phyloP scores from a whole-genome alignment of 1,140 invertebrate genomes.

The Ceratitis capitata region DNA sequence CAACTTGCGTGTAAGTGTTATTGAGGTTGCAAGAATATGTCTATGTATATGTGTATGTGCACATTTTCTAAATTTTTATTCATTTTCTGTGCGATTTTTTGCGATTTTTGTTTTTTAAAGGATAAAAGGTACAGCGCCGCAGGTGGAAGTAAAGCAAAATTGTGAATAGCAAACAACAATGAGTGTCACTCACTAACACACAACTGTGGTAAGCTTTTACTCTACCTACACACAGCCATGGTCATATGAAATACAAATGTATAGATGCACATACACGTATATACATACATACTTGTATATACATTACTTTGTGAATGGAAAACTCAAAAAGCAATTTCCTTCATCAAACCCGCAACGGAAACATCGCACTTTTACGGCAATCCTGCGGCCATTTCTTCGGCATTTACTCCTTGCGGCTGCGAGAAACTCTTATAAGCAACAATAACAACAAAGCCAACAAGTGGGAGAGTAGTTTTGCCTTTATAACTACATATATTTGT shows the following conservation, averaged over 20 bases:
- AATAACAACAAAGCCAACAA: not conserved
- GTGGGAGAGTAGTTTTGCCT: not conserved
- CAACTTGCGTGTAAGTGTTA: not conserved
- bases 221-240: not conserved
- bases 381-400: conserved; percentile 13
- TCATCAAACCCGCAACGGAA: conserved; percentile 13
- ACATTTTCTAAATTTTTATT: not conserved
- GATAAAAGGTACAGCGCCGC: not conserved
- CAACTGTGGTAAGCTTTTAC: not conserved
- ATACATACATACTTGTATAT: not conserved
- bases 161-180: conserved; percentile 7
- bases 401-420: not conserved
- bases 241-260: too few relatives aligned
- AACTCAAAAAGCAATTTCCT: conserved; percentile 25
- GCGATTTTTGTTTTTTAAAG: too few relatives aligned
- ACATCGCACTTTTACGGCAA: not conserved
- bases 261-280: not conserved
- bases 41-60: not conserved
- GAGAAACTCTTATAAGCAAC: not conserved
- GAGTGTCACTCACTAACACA: conserved; percentile 23
- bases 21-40: not conserved
- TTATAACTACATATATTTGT: not conserved
- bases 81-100: too few relatives aligned
- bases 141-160: not conserved
- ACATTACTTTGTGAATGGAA: not conserved